Conservation (phyloP, 2,113 vertebrate genomes). For the Paralichthys olivaceus region DNA sequence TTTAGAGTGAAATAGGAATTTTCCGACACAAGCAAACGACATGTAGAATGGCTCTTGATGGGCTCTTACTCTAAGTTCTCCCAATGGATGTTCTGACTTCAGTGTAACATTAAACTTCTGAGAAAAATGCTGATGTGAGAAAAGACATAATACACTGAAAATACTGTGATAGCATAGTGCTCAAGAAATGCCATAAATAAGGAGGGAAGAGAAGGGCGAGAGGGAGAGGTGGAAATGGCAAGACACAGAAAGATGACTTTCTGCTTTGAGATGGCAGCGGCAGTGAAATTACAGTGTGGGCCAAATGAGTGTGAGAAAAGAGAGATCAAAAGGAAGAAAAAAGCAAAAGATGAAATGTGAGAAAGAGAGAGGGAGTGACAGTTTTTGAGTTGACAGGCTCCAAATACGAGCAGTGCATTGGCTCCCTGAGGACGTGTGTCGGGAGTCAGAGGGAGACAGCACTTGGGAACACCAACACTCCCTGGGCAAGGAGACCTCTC, state of each 20-base stretch:
- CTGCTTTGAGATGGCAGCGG: slow-evolving; percentile 7
- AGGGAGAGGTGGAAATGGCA: neutral
- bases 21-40: slow-evolving; percentile 10
- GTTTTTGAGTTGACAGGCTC: slow-evolving; percentile 61
- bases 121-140: slow-evolving; percentile 14
- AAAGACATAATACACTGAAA: neutral
- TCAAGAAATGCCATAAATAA: neutral
- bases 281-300: neutral
- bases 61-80: neutral
- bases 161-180: neutral
- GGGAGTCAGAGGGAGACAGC: slow-evolving; percentile 51
- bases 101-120: slow-evolving; percentile 16
- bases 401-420: slow-evolving; percentile 50
- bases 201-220: neutral
- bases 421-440: slow-evolving; percentile 50
- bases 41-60: slow-evolving; percentile 17
- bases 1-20: slow-evolving; percentile 13
- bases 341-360: slow-evolving; percentile 9
- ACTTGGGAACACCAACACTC: slow-evolving; percentile 53
- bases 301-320: neutral
- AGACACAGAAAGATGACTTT: slow-evolving; percentile 18
- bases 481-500: slow-evolving; percentile 71
- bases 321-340: slow-evolving; percentile 19
- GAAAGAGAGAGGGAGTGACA: slow-evolving; percentile 42
- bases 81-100: neutral